Evolutionary conservation across 2,888 invertebrate genomes (phyloP), one percentile per base, ranked within the genome.

Genomic region (Busseola fusca): DNA sequence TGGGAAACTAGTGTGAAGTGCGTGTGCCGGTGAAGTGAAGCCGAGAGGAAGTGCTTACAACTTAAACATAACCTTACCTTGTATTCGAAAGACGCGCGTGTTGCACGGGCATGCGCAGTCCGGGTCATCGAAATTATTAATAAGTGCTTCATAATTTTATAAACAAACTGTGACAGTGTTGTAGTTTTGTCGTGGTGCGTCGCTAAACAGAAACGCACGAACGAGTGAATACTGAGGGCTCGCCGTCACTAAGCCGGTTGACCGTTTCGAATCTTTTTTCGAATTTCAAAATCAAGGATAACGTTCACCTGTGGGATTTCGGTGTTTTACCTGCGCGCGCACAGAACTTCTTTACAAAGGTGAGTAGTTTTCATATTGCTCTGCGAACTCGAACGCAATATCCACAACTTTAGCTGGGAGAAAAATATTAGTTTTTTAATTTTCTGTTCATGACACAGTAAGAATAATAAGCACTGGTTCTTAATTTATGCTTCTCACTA

Each of bases 241-340:
- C 74, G 69, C 69, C 59, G 74, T 69, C 69, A 72, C 64, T 56
- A 72, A 59, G 84, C 83, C 79, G 77, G 81, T 86, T 82, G 87
- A 83, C 85, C 80, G 81, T 85, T 83, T 71, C 78, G 82, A 78
- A 74, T 74, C 67, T 76, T 83, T 81, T 88, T 90, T 90, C 86
- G 83, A 91, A 90, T 89, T 93, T 93, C 89, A 77, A 86, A 92
- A 88, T 90, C 84, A 84, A 89, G 89, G 89, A 87, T 91, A 93
- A 92, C 92, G 92, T 93, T 93, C 94, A 94, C 95, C 95, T 95
- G 94, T 95, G 93, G 94, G 93, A 95, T 93, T 94, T 91, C 88
- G 91, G 91, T 91, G 92, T 92, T 92, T 90, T 91, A 93, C 91
- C 94, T 95, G 95, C 95, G 95, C 95, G 95, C 95, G 95, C 95